Conservation (phyloP, 2,888 invertebrate species). For the Clunio marinus region DNA sequence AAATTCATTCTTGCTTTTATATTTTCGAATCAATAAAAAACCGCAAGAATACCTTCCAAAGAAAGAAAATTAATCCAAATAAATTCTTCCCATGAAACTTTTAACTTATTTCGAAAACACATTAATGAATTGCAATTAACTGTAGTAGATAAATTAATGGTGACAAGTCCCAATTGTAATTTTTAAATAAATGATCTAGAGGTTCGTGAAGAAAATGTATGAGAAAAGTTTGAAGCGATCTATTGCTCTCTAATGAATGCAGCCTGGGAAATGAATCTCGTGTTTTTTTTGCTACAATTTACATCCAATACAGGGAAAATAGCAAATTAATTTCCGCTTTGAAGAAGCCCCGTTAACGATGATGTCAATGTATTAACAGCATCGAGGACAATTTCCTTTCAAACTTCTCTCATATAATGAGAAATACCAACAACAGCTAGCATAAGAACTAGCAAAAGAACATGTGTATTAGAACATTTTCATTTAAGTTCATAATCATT, state of each 20-base stretch:
- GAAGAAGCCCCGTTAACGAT: conserved; percentile 13
- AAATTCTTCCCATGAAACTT: not conserved
- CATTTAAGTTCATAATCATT: not conserved
- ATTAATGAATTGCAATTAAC: conserved; percentile 30
- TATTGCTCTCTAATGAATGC: no score
- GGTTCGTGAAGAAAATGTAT: no score
- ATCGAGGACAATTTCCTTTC: conserved; percentile 2
- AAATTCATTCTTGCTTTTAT: no score
- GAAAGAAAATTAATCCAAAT: conserved; percentile 19
- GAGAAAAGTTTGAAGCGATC: no score
- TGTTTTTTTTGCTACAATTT: conserved; percentile 17
- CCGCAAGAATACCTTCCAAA: conserved; percentile 6
- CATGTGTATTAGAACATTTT: not conserved
- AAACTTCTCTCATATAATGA: no score
- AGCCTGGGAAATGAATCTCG: not conserved
- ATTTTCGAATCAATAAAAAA: not conserved
- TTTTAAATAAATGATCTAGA: no score
- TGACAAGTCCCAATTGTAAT: no score
- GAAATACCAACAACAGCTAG: not conserved
- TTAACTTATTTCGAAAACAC: conserved; percentile 9
- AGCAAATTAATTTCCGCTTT: conserved; percentile 28
- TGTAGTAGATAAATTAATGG: conserved; percentile 32
- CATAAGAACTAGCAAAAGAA: not conserved
- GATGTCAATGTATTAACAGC: not conserved
- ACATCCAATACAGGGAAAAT: conserved; percentile 26